Evolutionary conservation across 2,113 vertebrate species (phyloP).

Genomic region (Fulmarus glacialis): DNA sequence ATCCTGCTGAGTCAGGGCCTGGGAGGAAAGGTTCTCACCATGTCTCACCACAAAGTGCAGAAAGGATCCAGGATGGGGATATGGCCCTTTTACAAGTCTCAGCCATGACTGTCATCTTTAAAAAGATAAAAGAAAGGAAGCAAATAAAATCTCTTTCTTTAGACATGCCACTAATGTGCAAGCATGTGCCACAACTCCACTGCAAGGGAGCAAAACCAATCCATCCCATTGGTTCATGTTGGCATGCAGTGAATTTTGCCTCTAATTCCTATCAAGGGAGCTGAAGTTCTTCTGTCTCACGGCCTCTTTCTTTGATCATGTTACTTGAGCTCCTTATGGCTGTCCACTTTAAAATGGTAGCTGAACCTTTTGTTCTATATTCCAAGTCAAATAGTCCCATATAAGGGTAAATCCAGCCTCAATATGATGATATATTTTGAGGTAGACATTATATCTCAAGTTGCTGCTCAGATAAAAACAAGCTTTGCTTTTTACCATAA

Average conservation of each 20-base stretch:
- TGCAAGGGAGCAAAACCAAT: not conserved
- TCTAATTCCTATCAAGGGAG: not conserved
- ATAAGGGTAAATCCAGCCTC: not conserved
- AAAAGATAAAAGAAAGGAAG: not conserved
- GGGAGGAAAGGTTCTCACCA: not conserved
- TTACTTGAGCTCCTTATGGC: not conserved
- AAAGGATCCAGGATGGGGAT: not conserved
- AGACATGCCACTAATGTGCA: not conserved
- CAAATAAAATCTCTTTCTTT: not conserved
- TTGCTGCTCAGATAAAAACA: not conserved
- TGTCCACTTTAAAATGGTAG: not conserved
- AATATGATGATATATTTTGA: not conserved
- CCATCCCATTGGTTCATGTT: accelerated
- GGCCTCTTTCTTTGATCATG: not conserved
- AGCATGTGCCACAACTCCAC: not conserved
- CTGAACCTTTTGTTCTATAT: not conserved
- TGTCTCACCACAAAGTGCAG: not conserved
- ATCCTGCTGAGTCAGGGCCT: not conserved
- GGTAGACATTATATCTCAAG: not conserved
- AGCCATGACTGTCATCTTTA: not conserved
- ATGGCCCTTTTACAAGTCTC: not conserved
- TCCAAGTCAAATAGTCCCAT: not conserved
- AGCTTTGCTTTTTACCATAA: not conserved
- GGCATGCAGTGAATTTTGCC: not conserved
- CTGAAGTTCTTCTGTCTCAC: not conserved